Percentiles rank a stretch among this genome's conserved stretches.
These are phyloP conservation scores for Luperina nickerlii DNA, from an alignment of 2,888 invertebrate species.

Conservation along the genomic window DNA sequence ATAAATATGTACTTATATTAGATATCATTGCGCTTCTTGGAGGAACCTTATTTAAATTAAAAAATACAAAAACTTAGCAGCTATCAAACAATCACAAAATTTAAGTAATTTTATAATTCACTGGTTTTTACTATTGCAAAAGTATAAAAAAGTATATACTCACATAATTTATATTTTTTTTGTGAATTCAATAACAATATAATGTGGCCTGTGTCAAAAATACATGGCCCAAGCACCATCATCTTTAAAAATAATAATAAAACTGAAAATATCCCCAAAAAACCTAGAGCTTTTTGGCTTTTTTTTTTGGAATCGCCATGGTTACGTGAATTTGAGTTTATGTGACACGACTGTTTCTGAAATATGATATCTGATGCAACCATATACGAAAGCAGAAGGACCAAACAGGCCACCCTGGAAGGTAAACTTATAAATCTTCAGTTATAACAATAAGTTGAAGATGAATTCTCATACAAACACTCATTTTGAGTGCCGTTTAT, in stretches of 20 bases:
- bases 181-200: no score
- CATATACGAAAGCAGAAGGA: neutral
- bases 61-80: neutral
- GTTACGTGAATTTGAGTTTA: neutral
- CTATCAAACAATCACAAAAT: neutral
- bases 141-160: neutral
- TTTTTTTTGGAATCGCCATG: no score
- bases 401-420: neutral
- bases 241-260: neutral
- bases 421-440: no score
- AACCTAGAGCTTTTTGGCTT: no score
- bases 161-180: neutral
- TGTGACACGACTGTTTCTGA: no score
- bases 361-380: neutral
- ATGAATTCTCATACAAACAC: neutral
- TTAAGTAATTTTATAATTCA: neutral
- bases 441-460: conserved; percentile 3
- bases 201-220: no score
- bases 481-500: neutral
- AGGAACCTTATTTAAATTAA: neutral
- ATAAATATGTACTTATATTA: neutral
- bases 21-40: neutral
- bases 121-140: neutral
- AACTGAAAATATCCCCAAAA: neutral
- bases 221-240: no score